Percentiles rank a stretch among this genome's conserved stretches.
Evolutionary conservation across 1,140 invertebrate species (phyloP).

Genomic region (Physella acuta): DNA sequence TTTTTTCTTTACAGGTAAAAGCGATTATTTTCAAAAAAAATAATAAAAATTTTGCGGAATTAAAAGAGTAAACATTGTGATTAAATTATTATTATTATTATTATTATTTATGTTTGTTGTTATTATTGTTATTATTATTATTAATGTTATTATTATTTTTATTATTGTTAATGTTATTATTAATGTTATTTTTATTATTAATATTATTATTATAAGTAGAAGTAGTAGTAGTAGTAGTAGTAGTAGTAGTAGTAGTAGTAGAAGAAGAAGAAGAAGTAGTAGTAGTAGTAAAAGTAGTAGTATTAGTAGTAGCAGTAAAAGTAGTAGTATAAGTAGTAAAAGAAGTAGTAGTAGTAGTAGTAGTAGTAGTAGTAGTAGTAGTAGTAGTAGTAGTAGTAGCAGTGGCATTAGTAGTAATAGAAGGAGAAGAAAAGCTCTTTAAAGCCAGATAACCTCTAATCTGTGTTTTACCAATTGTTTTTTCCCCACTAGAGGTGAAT

Average conservation of each 20-base stretch:
- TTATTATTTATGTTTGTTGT: no score
- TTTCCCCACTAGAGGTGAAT: no score
- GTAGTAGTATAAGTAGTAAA: not conserved
- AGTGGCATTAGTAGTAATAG: not conserved
- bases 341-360: not conserved
- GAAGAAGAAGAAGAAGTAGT: not conserved
- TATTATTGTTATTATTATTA: not conserved
- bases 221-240: conserved; percentile 1
- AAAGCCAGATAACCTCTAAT: no score
- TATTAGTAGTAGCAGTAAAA: not conserved
- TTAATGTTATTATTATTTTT: not conserved
- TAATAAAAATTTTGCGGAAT: no score
- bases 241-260: conserved; percentile 1
- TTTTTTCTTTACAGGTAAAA: no score
- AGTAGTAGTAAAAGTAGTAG: not conserved
- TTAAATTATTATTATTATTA: no score
- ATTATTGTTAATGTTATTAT: not conserved
- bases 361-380: conserved; percentile 1
- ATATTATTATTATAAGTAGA: not conserved
- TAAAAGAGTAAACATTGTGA: no score
- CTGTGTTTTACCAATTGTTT: no score
- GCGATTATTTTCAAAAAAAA: no score
- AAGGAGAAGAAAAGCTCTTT: not conserved
- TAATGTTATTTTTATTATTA: not conserved
- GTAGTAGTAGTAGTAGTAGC: not conserved